Evolutionary conservation across 2,888 invertebrate species (phyloP), one percentile per base, ranked within the genome.

Genomic region (Apoda limacodes): DNA sequence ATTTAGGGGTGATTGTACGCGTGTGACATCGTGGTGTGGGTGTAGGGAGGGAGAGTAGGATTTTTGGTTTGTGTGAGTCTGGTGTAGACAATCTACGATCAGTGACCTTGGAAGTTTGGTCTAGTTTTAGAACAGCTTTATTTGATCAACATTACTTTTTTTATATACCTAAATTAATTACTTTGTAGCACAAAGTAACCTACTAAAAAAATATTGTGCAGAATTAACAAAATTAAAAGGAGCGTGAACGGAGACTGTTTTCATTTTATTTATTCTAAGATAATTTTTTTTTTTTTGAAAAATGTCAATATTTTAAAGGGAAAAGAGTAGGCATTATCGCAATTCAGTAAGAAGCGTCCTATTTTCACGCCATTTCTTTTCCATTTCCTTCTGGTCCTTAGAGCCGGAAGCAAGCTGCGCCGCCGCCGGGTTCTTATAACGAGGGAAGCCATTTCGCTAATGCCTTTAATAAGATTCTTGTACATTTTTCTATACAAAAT

Each of bases 81-180:
- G 44, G 40, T 38, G 11, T 19, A 27, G 27, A 6, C 19, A 22
- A 10, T 7, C 42, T 45, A 42, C 44, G 45, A 39, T 38, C 37
- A 35, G 43, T 69, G 76, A 76, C 76, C 76, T 76, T 76, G 76
- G 66, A 53, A 71, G 62, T 64, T 70, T 62, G 69, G 61, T 71
- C 72, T 67, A 74, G 68, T 69, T 72, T 17, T 17, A 6, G 17
- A 5, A 17, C 17, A 17, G 17, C 17, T 17, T 6, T 17, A 6
- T 17, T n/a, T n/a, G n/a, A n/a, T n/a, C n/a, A n/a, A n/a, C n/a
- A n/a, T n/a, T n/a, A n/a, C n/a, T n/a, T n/a, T n/a, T n/a, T n/a
- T n/a, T n/a, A n/a, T n/a, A n/a, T n/a, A n/a, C n/a, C n/a, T n/a
- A n/a, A n/a, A n/a, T n/a, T n/a, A n/a, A n/a, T n/a, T n/a, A n/a